These are phyloP conservation scores for Matsumyia berberina DNA, from an alignment of 2,888 invertebrate genomes.

Conservation along the genomic window DNA sequence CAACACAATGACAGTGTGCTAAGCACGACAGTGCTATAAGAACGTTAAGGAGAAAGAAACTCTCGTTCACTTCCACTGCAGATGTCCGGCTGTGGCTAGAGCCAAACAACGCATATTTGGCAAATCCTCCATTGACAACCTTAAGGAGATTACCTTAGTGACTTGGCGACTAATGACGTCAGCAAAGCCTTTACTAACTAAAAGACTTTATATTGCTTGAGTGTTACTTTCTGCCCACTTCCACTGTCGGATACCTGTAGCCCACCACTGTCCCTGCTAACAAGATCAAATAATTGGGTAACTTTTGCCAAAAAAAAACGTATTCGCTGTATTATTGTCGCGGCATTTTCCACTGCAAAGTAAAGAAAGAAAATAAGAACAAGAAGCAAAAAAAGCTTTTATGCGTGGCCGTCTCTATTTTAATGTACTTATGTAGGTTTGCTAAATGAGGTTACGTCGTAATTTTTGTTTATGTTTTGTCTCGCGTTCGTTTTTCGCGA, in stretches of 20 bases:
- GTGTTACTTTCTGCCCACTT: too few species aligned
- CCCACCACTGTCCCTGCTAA: constrained; percentile 4
- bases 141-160: too few species aligned
- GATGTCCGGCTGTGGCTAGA: too few species aligned
- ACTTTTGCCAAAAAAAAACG: constrained; percentile 4
- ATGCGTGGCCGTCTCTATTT: constrained; percentile 8
- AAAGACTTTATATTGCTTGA: too few species aligned
- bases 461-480: constrained; percentile 37
- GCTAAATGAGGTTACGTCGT: constrained; percentile 30
- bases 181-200: too few species aligned
- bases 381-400: background rate
- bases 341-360: constrained; percentile 25
- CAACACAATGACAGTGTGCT: too few species aligned
- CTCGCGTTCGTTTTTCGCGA: background rate
- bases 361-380: background rate
- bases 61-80: too few species aligned
- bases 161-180: too few species aligned
- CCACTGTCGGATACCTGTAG: background rate
- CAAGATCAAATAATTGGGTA: constrained; percentile 9
- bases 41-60: too few species aligned
- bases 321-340: background rate
- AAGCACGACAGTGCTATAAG: too few species aligned
- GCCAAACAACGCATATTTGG: too few species aligned
- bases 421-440: background rate
- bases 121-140: too few species aligned